Conservation (phyloP, 2,113 vertebrate genomes). For the Trogon surrucura region DNA sequence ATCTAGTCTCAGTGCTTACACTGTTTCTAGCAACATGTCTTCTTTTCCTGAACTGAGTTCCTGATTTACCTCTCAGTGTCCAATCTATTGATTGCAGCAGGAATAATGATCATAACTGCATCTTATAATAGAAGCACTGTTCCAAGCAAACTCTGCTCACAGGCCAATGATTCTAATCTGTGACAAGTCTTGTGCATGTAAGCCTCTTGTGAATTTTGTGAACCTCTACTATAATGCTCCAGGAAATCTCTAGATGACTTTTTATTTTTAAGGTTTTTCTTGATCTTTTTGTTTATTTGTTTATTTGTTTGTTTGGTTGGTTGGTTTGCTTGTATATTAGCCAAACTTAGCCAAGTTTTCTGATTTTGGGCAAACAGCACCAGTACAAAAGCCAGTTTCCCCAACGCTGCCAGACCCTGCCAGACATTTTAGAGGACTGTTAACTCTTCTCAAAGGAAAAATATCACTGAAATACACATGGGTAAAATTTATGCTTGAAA, state of each 20-base stretch:
- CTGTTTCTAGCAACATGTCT: not conserved
- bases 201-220: not conserved
- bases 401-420: not conserved
- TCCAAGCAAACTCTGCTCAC: not conserved
- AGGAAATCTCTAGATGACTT: not conserved
- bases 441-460: not conserved
- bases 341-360: not conserved
- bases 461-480: not conserved
- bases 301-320: not conserved
- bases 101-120: not conserved
- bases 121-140: not conserved
- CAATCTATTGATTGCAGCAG: not conserved
- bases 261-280: not conserved
- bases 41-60: not conserved
- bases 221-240: not conserved
- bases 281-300: not conserved
- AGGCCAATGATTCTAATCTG: not conserved
- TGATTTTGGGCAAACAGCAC: not conserved
- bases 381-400: not conserved
- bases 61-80: not conserved
- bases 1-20: not conserved
- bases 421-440: not conserved
- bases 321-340: not conserved
- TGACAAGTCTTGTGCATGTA: not conserved
- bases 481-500: not conserved